Percentiles rank a stretch among this genome's conserved stretches.
Conservation (phyloP, 2,797 vertebrate species). For the Tenualosa thibaudeaui region DNA sequence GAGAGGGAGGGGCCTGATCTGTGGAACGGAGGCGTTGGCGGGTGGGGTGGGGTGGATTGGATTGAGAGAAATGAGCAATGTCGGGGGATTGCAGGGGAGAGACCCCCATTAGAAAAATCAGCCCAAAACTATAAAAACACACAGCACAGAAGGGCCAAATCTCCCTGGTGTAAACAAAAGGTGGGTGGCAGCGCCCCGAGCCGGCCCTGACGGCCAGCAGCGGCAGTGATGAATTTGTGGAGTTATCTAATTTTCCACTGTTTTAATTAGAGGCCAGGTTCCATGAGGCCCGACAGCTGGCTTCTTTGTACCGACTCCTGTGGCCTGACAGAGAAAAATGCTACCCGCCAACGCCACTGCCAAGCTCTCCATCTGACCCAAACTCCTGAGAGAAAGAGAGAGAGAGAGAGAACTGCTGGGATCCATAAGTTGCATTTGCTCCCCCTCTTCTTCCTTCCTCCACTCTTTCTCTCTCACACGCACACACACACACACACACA, state of each 20-base stretch:
- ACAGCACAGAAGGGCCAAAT: constrained; percentile 77
- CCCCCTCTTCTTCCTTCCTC: constrained; percentile 60
- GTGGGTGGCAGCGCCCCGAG: constrained; percentile 87
- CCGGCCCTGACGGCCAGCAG: constrained; percentile 84
- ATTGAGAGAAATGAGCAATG: background rate
- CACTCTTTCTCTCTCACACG: constrained; percentile 51
- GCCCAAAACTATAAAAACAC: constrained; percentile 79
- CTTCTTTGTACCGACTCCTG: constrained; percentile 88
- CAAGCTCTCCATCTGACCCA: constrained; percentile 85
- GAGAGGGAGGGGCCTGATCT: constrained; percentile 57
- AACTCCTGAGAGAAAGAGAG: constrained; percentile 61
- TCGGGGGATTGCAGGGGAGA: constrained; percentile 70
- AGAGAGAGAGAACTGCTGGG: constrained; percentile 36
- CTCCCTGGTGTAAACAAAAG: constrained; percentile 87
- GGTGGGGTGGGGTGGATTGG: constrained; percentile 9
- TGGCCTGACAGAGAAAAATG: constrained; percentile 97
- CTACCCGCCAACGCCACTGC: constrained; percentile 72
- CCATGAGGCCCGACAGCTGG: constrained; percentile 94
- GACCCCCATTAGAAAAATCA: constrained; percentile 80
- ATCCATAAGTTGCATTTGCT: constrained; percentile 19
- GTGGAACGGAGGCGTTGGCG: background rate
- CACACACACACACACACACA: constrained; percentile 55
- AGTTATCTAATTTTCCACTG: constrained; percentile 99
- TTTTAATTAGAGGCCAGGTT: constrained; percentile 98
- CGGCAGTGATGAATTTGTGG: constrained; percentile 94